phyloP scores from a whole-genome alignment of 2,113 vertebrate species.

The Sula dactylatra region DNA sequence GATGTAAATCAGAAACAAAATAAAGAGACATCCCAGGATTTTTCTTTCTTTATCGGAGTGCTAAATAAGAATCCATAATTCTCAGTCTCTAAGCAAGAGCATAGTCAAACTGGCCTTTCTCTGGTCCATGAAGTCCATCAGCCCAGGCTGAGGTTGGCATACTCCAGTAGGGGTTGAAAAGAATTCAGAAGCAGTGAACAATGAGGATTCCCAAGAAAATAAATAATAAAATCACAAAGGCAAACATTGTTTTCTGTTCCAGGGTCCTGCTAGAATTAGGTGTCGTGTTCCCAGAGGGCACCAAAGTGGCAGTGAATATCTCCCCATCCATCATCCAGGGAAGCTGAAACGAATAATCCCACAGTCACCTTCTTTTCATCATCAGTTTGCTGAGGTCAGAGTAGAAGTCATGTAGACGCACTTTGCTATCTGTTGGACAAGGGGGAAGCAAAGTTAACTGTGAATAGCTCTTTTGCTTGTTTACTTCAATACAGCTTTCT shows the following conservation, averaged over 20 bases:
- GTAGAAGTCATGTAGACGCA: conserved; percentile 8
- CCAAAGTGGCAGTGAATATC: conserved; percentile 71
- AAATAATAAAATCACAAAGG: conserved; percentile 83
- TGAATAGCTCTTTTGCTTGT: neutral
- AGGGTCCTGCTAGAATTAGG: conserved; percentile 75
- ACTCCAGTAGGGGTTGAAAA: conserved; percentile 82
- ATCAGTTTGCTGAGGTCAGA: conserved; percentile 38
- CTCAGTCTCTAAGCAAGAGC: conserved; percentile 60
- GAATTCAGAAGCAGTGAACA: conserved; percentile 82
- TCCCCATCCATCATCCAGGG: conserved; percentile 78
- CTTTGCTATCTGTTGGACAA: conserved; percentile 37
- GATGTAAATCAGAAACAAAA: neutral
- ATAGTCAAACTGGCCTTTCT: conserved; percentile 86
- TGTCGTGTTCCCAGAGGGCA: conserved; percentile 57
- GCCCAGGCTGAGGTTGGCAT: conserved; percentile 85
- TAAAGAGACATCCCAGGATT: neutral
- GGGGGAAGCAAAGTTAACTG: neutral
- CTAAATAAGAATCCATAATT: neutral
- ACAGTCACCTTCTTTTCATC: conserved; percentile 64
- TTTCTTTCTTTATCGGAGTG: neutral
- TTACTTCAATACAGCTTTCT: neutral
- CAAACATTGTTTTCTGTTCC: conserved; percentile 86
- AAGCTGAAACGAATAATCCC: conserved; percentile 57
- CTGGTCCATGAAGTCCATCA: conserved; percentile 81
- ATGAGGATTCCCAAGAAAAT: conserved; percentile 85